phyloP scores from a whole-genome alignment of 2,888 invertebrate species.

The Heterodera filipjevi region DNA sequence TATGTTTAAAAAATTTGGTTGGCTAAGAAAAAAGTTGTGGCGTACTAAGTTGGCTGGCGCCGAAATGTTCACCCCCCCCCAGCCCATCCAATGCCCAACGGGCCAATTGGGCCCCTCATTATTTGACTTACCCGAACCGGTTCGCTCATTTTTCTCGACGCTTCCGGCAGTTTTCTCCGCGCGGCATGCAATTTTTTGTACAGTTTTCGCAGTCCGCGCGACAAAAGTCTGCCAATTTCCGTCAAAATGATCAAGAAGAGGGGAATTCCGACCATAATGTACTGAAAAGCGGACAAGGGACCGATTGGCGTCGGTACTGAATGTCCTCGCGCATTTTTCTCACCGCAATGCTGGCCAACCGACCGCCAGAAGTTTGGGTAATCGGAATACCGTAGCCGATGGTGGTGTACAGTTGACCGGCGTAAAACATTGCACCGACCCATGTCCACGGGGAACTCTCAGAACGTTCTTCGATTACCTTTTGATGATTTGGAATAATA shows the following conservation, averaged over 20 bases:
- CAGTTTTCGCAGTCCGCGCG: constrained; percentile 53
- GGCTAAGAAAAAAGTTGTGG: too few relatives aligned
- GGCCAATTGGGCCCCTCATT: background rate
- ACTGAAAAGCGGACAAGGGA: constrained; percentile 38
- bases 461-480: constrained; percentile 39
- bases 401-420: constrained; percentile 63
- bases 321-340: background rate
- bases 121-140: constrained; percentile 39
- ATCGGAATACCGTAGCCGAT: constrained; percentile 64
- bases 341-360: constrained; percentile 50
- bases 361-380: constrained; percentile 52
- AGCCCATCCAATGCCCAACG: too few relatives aligned
- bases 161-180: constrained; percentile 46
- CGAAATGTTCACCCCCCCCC: too few relatives aligned
- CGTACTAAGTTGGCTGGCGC: too few relatives aligned
- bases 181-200: constrained; percentile 54
- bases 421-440: constrained; percentile 60
- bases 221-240: constrained; percentile 57
- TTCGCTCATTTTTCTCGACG: constrained; percentile 42
- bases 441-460: constrained; percentile 51
- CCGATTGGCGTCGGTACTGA: background rate
- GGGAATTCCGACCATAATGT: constrained; percentile 62
- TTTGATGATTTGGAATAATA: constrained; percentile 10
- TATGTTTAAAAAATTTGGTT: too few relatives aligned
- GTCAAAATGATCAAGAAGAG: constrained; percentile 60